Evolutionary conservation across 2,797 vertebrate genomes (phyloP).

Genomic region (Falco concolor): DNA sequence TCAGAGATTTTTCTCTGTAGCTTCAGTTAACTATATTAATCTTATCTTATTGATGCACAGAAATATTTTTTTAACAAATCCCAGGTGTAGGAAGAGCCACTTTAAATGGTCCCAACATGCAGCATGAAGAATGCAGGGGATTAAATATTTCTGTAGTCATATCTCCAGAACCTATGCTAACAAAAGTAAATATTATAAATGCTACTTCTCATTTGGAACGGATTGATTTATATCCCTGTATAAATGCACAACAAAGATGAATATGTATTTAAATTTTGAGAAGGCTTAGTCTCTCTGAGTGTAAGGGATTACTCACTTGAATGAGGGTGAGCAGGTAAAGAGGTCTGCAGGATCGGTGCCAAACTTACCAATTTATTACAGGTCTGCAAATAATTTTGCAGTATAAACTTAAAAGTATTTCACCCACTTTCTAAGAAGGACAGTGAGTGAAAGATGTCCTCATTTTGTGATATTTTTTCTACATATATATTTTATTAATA

Average conservation of each 20-base stretch:
- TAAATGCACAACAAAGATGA: not conserved
- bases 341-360: not conserved
- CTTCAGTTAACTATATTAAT: not conserved
- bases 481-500: not conserved
- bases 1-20: not conserved
- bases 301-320: not conserved
- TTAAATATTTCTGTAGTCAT: not conserved
- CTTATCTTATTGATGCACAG: not conserved
- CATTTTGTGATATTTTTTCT: not conserved
- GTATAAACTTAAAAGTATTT: not conserved
- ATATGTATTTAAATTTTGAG: not conserved
- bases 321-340: not conserved
- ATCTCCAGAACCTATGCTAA: not conserved
- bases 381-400: not conserved
- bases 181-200: not conserved
- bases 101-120: not conserved
- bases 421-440: not conserved
- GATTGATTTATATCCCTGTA: not conserved
- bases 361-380: not conserved
- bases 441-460: not conserved
- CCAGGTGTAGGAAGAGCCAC: not conserved
- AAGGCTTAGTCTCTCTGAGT: not conserved
- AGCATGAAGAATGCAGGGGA: not conserved
- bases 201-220: not conserved
- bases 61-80: not conserved